phyloP scores from a whole-genome alignment of 2,797 vertebrate genomes.

The Margarornis squamiger region DNA sequence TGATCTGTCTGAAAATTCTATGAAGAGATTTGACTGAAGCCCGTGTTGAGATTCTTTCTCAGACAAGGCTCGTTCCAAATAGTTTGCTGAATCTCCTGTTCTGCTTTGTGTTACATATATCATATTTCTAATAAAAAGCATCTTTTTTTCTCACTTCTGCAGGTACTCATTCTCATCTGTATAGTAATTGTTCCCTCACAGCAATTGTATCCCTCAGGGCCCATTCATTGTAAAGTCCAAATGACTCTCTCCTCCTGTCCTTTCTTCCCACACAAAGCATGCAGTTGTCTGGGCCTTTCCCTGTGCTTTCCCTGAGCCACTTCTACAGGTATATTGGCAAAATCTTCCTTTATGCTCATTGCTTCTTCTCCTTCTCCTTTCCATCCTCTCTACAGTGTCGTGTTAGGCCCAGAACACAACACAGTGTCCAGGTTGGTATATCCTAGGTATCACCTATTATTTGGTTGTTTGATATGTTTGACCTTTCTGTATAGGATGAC shows the following conservation, averaged over 20 bases:
- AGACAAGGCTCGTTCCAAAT: background rate
- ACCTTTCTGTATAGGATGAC: background rate
- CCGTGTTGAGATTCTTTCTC: background rate
- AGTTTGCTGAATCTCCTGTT: background rate
- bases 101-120: background rate
- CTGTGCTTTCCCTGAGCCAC: background rate
- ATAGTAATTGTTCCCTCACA: background rate
- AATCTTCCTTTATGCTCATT: background rate
- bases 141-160: background rate
- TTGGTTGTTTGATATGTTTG: background rate
- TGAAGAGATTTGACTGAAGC: background rate
- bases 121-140: background rate
- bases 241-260: background rate
- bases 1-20: background rate
- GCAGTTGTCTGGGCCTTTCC: background rate
- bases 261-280: background rate
- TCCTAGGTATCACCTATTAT: background rate
- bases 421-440: background rate
- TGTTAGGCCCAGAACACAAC: background rate
- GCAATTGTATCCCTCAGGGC: background rate
- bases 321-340: background rate
- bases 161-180: background rate
- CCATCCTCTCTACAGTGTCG: background rate
- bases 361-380: background rate
- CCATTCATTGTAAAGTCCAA: background rate